These are phyloP conservation scores for Pogoniulus pusillus DNA, from an alignment of 2,797 vertebrate genomes.

Conservation along the genomic window DNA sequence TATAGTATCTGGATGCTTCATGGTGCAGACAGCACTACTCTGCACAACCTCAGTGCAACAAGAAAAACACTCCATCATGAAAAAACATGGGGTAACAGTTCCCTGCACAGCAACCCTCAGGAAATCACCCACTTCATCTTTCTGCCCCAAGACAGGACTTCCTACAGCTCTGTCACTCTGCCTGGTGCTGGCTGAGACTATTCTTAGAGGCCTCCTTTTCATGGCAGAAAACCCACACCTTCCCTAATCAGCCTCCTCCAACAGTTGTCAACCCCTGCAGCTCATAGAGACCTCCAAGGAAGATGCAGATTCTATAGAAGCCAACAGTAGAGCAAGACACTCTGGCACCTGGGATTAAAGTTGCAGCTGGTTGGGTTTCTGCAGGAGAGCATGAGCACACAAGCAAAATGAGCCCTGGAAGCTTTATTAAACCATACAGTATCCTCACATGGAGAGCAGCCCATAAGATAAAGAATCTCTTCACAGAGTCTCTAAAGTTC, in stretches of 20 bases:
- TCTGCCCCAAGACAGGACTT: not conserved
- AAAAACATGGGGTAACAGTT: not conserved
- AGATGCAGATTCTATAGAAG: not conserved
- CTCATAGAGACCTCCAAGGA: not conserved
- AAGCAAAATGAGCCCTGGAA: slow-evolving; percentile 5
- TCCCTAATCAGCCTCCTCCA: not conserved
- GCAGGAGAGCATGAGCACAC: not conserved
- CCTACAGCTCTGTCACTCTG: not conserved
- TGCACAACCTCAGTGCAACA: not conserved
- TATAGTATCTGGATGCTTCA: not conserved
- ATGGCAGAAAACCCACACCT: accelerated
- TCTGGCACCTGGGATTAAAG: not conserved
- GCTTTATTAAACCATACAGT: accelerated
- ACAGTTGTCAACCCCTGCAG: not conserved
- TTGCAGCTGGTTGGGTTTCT: not conserved
- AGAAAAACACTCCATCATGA: not conserved
- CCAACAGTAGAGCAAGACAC: accelerated
- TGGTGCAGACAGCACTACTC: accelerated
- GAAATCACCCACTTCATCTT: not conserved
- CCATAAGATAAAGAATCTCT: slow-evolving; percentile 48
- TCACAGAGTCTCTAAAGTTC: slow-evolving; percentile 5
- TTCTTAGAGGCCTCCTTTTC: not conserved
- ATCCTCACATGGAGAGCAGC: slow-evolving; percentile 5
- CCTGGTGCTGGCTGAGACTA: not conserved
- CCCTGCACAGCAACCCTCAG: accelerated